A percentile compares a stretch with the other conserved stretches of the same genome.
Evolutionary conservation across 2,797 vertebrate genomes (phyloP).

Genomic region (Distichodus sexfasciatus): DNA sequence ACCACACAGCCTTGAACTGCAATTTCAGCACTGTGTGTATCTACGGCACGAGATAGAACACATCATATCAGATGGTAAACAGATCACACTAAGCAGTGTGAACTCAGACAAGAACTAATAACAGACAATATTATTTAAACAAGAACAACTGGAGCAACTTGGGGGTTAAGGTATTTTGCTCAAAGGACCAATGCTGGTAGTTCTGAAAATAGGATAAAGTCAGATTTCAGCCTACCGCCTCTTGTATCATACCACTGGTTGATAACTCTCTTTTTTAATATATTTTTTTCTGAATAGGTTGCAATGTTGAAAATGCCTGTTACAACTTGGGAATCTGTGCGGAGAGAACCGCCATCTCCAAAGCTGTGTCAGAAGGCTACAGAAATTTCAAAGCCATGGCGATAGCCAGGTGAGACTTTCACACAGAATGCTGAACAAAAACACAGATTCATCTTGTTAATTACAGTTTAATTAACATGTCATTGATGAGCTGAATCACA

Average conservation of each 20-base stretch:
- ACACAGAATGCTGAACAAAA: neutral
- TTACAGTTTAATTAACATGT: neutral
- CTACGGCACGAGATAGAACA: neutral
- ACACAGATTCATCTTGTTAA: neutral
- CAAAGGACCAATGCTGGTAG: too few relatives aligned
- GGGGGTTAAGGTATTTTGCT: too few relatives aligned
- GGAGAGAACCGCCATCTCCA: constrained; percentile 81
- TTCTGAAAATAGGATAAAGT: too few relatives aligned
- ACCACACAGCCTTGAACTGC: neutral
- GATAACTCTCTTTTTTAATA: too few relatives aligned
- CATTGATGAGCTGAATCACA: too few relatives aligned
- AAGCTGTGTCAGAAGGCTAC: constrained; percentile 85
- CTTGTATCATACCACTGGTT: neutral
- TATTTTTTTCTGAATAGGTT: constrained; percentile 72
- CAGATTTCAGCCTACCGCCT: neutral
- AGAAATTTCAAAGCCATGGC: constrained; percentile 85
- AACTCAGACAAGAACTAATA: neutral
- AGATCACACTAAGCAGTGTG: too few relatives aligned
- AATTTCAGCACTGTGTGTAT: neutral
- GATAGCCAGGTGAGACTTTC: constrained; percentile 75
- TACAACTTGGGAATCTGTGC: constrained; percentile 83
- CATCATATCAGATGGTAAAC: too few relatives aligned
- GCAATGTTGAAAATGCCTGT: constrained; percentile 89
- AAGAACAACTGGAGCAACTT: neutral
- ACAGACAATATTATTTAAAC: neutral